These are phyloP conservation scores for Operophtera brumata DNA, from an alignment of 2,888 invertebrate species.

Conservation along the genomic window DNA sequence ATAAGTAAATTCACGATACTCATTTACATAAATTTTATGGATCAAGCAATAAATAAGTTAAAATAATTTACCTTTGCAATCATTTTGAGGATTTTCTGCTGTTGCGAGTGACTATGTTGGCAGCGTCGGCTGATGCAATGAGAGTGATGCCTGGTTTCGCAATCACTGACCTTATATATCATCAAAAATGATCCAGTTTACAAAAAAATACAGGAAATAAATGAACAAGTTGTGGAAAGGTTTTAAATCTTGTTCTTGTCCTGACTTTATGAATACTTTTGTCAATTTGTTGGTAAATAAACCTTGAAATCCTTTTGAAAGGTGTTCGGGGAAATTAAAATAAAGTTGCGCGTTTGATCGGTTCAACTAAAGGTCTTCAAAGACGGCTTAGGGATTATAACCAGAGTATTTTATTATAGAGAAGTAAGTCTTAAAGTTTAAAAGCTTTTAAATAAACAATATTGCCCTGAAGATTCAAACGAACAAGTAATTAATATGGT, in stretches of 20 bases:
- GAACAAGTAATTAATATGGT: no score
- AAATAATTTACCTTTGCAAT: constrained; percentile 60
- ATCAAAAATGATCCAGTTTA: constrained; percentile 31
- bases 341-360: constrained; percentile 1
- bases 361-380: constrained; percentile 1
- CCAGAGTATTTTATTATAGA: not conserved
- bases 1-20: no score
- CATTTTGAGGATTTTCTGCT: constrained; percentile 51
- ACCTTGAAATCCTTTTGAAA: constrained; percentile 7
- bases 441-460: no score
- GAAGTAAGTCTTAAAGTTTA: not conserved
- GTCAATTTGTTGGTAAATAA: constrained; percentile 2
- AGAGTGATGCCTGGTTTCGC: constrained; percentile 41
- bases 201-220: constrained; percentile 42
- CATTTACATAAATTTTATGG: no score
- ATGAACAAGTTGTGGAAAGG: constrained; percentile 3
- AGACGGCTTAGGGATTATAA: not conserved
- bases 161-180: constrained; percentile 46
- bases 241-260: constrained; percentile 20
- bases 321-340: not conserved
- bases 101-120: constrained; percentile 47
- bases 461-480: no score
- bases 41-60: not conserved
- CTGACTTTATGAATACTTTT: constrained; percentile 13
- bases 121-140: constrained; percentile 46